Conservation (phyloP, 2,888 invertebrate genomes). For the Tetragonula carbonaria region DNA sequence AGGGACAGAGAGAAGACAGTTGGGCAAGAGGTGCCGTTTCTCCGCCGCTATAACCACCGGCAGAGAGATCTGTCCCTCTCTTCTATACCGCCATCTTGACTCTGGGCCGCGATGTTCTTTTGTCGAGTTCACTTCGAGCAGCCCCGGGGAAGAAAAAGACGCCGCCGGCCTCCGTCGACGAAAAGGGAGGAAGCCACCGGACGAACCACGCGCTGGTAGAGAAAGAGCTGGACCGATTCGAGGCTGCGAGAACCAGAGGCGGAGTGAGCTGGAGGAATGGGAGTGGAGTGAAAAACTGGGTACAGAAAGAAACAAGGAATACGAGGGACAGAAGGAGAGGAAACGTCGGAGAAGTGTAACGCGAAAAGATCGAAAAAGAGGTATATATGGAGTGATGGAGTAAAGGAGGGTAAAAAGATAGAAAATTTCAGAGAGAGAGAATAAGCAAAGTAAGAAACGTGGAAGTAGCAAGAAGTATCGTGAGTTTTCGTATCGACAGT, state of each 20-base stretch:
- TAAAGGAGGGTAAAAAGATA: neutral
- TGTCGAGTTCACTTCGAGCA: slow-evolving; percentile 78
- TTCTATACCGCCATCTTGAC: slow-evolving; percentile 80
- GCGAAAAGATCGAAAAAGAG: neutral
- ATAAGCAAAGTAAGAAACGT: neutral
- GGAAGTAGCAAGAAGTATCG: neutral
- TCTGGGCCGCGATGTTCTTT: slow-evolving; percentile 81
- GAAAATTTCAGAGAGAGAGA: neutral
- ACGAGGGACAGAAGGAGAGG: neutral
- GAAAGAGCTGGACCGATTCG: slow-evolving; percentile 47
- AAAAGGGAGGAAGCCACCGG: slow-evolving; percentile 61
- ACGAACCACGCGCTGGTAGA: slow-evolving; percentile 39
- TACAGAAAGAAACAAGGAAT: slow-evolving; percentile 13
- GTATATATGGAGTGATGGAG: neutral
- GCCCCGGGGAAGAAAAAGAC: slow-evolving; percentile 74
- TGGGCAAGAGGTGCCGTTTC: slow-evolving; percentile 33
- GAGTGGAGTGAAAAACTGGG: neutral
- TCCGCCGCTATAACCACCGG: slow-evolving; percentile 65
- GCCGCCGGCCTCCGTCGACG: slow-evolving; percentile 64
- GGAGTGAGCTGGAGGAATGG: slow-evolving; percentile 26
- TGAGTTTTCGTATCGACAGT: neutral
- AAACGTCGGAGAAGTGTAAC: slow-evolving; percentile 23
- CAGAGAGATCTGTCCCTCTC: slow-evolving; percentile 60
- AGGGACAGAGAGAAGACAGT: slow-evolving; percentile 20
- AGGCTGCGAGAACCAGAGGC: slow-evolving; percentile 25